Conservation (phyloP, 2,888 invertebrate genomes). For the Gastracanthus pulcherrimus region DNA sequence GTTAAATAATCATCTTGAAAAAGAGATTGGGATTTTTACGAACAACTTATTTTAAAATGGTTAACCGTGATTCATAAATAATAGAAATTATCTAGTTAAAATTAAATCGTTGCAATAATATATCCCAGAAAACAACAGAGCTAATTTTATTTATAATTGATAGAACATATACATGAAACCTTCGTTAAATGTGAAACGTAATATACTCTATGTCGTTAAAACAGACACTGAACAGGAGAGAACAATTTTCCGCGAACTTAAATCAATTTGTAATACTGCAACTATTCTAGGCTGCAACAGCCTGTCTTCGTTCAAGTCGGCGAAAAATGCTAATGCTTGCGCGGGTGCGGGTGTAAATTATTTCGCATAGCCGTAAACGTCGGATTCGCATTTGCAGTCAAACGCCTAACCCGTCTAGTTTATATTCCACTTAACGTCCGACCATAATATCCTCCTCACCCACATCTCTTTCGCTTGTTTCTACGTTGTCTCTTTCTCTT, state of each 20-base stretch:
- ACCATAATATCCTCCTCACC: slow-evolving; percentile 27
- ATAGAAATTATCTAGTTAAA: no score
- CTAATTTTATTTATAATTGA: no score
- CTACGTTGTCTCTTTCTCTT: slow-evolving; percentile 1
- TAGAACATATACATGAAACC: no score
- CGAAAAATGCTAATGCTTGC: slow-evolving; percentile 35
- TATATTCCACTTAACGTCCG: slow-evolving; percentile 52
- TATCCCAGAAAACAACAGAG: no score
- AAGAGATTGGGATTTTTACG: no score
- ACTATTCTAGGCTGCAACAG: background rate
- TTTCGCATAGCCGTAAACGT: slow-evolving; percentile 30
- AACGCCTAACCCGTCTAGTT: slow-evolving; percentile 36
- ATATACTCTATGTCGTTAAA: background rate
- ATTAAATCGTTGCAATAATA: no score
- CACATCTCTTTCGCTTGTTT: slow-evolving; percentile 20
- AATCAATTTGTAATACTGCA: slow-evolving; percentile 13
- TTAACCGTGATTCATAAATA: no score
- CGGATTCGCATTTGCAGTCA: slow-evolving; percentile 48
- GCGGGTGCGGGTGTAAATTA: slow-evolving; percentile 31
- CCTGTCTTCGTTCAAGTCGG: background rate
- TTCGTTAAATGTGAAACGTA: no score
- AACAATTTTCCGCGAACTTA: background rate
- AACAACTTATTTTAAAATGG: no score
- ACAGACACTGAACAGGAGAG: background rate
- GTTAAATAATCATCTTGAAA: no score